Conservation (phyloP, 2,797 vertebrate species). For the Premnoplex brunnescens region DNA sequence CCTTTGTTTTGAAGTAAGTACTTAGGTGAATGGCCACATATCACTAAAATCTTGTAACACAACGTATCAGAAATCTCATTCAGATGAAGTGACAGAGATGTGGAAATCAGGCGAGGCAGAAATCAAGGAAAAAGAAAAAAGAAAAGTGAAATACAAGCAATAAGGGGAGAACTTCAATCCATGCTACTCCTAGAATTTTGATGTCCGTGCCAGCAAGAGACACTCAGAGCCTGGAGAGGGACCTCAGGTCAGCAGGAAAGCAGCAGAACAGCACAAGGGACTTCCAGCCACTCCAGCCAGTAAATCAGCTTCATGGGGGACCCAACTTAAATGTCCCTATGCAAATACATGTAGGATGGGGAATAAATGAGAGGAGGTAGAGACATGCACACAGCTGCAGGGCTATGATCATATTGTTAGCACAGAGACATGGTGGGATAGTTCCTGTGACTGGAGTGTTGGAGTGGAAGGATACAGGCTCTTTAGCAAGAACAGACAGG, state of each 20-base stretch:
- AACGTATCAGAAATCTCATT: neutral
- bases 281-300: neutral
- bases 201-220: neutral
- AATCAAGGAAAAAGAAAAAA: neutral
- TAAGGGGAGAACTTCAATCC: neutral
- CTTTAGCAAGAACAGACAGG: neutral
- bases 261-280: neutral
- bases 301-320: neutral
- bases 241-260: neutral
- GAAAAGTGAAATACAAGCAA: neutral
- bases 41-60: neutral
- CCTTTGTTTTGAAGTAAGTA: slow-evolving; percentile 17
- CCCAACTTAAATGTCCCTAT: neutral
- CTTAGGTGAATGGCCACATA: neutral
- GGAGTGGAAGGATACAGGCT: neutral
- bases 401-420: neutral
- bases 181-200: neutral
- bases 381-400: neutral
- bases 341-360: neutral
- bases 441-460: neutral
- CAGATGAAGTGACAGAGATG: neutral
- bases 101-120: neutral
- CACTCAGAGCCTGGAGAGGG: neutral
- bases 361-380: neutral
- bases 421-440: neutral